Evolutionary conservation across 1,140 invertebrate genomes (phyloP).

Genomic region (Callitettix versicolor): DNA sequence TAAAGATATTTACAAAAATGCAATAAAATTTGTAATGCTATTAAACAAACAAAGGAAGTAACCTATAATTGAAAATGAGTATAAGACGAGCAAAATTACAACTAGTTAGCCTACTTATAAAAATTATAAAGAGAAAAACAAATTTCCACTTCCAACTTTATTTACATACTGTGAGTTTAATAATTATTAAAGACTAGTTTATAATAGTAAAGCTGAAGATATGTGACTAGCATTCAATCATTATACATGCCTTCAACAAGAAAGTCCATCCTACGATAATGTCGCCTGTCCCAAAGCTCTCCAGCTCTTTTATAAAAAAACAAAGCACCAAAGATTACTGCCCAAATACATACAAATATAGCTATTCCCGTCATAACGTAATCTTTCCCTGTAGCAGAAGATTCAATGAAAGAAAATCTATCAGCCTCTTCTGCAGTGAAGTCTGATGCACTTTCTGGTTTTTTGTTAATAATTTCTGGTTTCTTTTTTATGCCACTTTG

Average conservation of each 20-base stretch:
- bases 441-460: neutral
- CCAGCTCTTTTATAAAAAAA: slow-evolving; percentile 49
- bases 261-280: slow-evolving; percentile 69
- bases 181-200: no score
- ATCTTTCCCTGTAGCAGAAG: slow-evolving; percentile 20
- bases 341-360: slow-evolving; percentile 49
- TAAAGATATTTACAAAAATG: no score
- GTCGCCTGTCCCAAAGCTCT: slow-evolving; percentile 64
- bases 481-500: no score
- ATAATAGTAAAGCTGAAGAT: no score
- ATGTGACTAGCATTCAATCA: slow-evolving; percentile 35
- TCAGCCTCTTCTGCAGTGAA: neutral
- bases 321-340: slow-evolving; percentile 46
- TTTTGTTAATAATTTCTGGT: neutral
- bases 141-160: no score
- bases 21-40: no score
- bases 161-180: no score
- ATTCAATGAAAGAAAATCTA: slow-evolving; percentile 18
- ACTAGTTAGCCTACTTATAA: no score
- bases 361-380: slow-evolving; percentile 50
- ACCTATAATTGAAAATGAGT: no score
- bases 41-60: no score
- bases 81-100: no score
- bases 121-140: no score
- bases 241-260: slow-evolving; percentile 72